Base-by-base conservation (phyloP, 2,888 invertebrate genomes). In the Netelia fuscicornis region DNA sequence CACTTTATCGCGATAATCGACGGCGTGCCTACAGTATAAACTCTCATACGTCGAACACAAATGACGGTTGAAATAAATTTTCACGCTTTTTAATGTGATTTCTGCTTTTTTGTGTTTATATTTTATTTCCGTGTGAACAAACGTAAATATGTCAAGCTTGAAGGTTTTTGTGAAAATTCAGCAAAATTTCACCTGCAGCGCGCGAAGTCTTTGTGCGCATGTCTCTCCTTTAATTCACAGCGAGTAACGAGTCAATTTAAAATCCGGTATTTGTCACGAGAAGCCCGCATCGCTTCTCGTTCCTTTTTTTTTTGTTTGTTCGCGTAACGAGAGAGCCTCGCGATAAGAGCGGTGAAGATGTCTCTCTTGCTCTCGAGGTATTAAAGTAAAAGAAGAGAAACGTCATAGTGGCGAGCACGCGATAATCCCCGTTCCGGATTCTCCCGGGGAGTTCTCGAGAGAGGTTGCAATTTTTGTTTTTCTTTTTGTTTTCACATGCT, bases 401-500 rank as follows among this genome's bases (percentile, higher is more conserved):
- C 52, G 74, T 30, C 37, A 76, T 58, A 20, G 58, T 23, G 74
- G 62, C 65, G 83, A 48, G 64, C 78, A 71, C 30, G 74, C 62
- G 84, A 85, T 85, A 81, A 82, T 82, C 74, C 81, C 68, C 84
- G 78, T 72, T 86, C 81, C 77, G 83, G 84, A 87, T 88, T 89
- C 87, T 78, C 87, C 68, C 60, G 52, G 62, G 37, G 72, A 81
- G 62, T 60, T 44, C 81, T 84, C 81, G 58, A 48, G 48, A 48
- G 48, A 37, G 67, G 48, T 78, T 17, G 62, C 52, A 65, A 65
- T 62, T 79, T 20, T 20, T 20, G 1, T 20, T 79, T 76, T 67
- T 58, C 2, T 67, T 20, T 30, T 30, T 30, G 3, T 30, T 56
- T 17, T 56, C 20, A 9, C 20, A 17, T 56, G n/a, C 17, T 56